Base-by-base conservation (phyloP, 2,888 invertebrate genomes). In the Andrena camellia region DNA sequence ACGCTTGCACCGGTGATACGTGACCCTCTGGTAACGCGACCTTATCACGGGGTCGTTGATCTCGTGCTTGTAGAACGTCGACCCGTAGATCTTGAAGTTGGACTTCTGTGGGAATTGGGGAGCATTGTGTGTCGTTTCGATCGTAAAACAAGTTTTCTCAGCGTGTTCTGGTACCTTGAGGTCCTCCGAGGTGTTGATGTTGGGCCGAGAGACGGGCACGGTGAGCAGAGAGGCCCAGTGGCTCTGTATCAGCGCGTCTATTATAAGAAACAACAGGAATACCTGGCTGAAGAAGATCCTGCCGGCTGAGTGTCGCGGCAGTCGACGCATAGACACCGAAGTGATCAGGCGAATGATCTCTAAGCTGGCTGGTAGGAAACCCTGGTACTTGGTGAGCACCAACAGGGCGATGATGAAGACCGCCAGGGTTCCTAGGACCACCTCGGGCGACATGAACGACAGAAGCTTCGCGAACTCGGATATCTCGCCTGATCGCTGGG, bases 211-310 rank as follows among this genome's bases (percentile, higher is more conserved):
- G 1, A 81, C 74, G 0, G 88, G 86, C 2, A 81, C 70, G 0
- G 86, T 88, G 8, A 88, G 72, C n/a, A 88, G 20, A 0, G 88
- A 77, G 0, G 78, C 76, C 79, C 86, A 76, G 6, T 85, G 85
- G 13, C 89, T 84, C 67, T 89, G 88, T 1, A 89, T 48, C n/a
- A 85, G 8, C 7, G 87, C 68, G 35, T 85, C 88, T 5, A 83
- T 31, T 2, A 87, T 75, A 1, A 90, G 48, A 2, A 79, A 33
- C 50, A 88, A 5, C 1, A 86, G 10, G 7, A 89, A 48, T 0
- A 75, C 52, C 26, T 42, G 79, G 67, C 72, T 64, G 29, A 89
- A 33, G 33, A 86, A 80, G 1, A 90, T 81, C n/a, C 86, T 72
- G 31, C 8, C 23, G 4, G 79, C 72, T 7, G 17, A 60, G 1